Conservation (phyloP, 2,888 invertebrate genomes). For the Parasteatoda lunata region DNA sequence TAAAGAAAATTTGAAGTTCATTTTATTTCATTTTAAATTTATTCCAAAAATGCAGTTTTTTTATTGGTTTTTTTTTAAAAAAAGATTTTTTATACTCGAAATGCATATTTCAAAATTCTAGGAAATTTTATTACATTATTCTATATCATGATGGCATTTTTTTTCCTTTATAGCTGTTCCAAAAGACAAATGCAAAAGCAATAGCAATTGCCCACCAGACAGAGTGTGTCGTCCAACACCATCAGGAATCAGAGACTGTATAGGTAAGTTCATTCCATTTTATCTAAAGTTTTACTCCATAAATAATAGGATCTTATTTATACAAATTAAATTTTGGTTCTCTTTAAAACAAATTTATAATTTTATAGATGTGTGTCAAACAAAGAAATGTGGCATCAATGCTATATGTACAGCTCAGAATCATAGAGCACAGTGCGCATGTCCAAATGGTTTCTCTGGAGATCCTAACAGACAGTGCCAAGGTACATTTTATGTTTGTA, state of each 20-base stretch:
- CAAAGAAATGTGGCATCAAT: constrained; percentile 85
- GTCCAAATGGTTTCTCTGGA: constrained; percentile 87
- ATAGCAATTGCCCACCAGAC: constrained; percentile 87
- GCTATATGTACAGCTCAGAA: constrained; percentile 91
- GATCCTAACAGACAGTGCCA: constrained; percentile 83
- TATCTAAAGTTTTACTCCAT: too few relatives aligned
- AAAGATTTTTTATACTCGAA: too few relatives aligned
- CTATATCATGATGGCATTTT: too few relatives aligned
- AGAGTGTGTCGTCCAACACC: constrained; percentile 79
- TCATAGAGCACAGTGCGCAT: constrained; percentile 91
- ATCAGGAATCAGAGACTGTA: constrained; percentile 70
- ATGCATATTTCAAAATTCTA: neutral
- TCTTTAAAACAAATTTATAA: too few relatives aligned
- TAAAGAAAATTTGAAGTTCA: too few relatives aligned
- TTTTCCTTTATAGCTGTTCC: constrained; percentile 75
- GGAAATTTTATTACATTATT: neutral
- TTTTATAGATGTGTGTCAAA: constrained; percentile 82
- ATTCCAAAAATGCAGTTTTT: too few relatives aligned
- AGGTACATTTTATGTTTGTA: constrained; percentile 43
- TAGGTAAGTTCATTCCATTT: constrained; percentile 47
- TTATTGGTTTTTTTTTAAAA: too few relatives aligned
- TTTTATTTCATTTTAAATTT: too few relatives aligned
- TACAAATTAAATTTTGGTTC: neutral
- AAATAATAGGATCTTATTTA: neutral
- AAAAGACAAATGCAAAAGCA: constrained; percentile 85